phyloP scores from a whole-genome alignment of 2,797 vertebrate species.

The Sebastes matsubarae region DNA sequence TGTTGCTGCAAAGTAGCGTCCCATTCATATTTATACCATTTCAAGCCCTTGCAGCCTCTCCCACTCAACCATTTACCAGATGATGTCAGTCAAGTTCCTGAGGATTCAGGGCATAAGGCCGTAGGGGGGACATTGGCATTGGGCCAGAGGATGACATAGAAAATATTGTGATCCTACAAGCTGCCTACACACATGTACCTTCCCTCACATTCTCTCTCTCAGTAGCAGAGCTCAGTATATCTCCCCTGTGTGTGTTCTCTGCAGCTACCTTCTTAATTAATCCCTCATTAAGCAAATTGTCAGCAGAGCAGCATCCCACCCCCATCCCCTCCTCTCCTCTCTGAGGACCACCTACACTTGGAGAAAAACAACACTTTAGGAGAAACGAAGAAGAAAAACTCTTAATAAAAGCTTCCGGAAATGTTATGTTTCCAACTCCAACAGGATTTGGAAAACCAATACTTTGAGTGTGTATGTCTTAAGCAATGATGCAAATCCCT shows the following conservation, averaged over 20 bases:
- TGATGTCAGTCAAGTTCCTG: too few species aligned
- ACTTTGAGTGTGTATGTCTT: neutral
- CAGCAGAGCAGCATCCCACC: slow-evolving; percentile 45
- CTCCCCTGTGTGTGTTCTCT: slow-evolving; percentile 23
- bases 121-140: too few species aligned
- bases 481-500: neutral
- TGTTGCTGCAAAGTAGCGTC: too few species aligned
- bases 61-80: too few species aligned
- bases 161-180: too few species aligned
- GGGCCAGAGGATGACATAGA: too few species aligned
- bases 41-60: too few species aligned
- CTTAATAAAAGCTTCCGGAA: neutral
- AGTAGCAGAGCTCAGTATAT: slow-evolving; percentile 41
- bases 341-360: neutral
- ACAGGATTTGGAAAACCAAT: neutral
- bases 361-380: slow-evolving; percentile 26
- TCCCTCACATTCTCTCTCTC: neutral
- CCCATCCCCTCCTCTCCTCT: slow-evolving; percentile 14
- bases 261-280: slow-evolving; percentile 61
- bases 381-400: neutral
- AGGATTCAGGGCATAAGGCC: too few species aligned
- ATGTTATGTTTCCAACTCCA: neutral
- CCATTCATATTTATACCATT: too few species aligned
- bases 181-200: neutral
- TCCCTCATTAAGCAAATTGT: slow-evolving; percentile 70